Conservation (phyloP, 2,797 vertebrate species). For the Melanotaenia pygmaea region DNA sequence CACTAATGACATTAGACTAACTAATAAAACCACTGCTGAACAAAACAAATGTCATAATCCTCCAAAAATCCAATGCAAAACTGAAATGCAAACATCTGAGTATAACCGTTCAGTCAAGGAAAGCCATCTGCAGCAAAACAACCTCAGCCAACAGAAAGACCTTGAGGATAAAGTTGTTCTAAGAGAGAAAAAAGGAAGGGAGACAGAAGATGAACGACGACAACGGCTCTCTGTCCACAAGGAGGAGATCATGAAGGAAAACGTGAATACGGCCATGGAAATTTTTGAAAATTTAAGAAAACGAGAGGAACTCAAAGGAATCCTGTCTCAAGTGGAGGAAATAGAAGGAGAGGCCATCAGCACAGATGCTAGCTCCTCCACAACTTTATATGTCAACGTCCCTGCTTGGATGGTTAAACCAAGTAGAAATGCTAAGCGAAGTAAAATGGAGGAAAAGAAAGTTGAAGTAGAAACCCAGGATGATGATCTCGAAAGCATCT, state of each 20-base stretch:
- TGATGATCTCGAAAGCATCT: constrained; percentile 81
- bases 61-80: constrained; percentile 15
- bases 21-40: constrained; percentile 13
- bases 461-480: constrained; percentile 68
- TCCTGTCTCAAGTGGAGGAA: constrained; percentile 85
- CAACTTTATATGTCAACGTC: constrained; percentile 85
- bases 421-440: constrained; percentile 58
- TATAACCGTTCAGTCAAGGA: constrained; percentile 15
- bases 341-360: constrained; percentile 84
- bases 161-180: constrained; percentile 75
- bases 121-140: constrained; percentile 21
- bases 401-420: constrained; percentile 79
- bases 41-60: constrained; percentile 24
- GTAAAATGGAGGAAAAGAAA: constrained; percentile 67
- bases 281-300: constrained; percentile 87
- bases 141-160: constrained; percentile 23
- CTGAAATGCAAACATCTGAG: constrained; percentile 19
- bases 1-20: constrained; percentile 33
- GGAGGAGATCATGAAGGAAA: constrained; percentile 89
- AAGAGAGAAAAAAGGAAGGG: constrained; percentile 73
- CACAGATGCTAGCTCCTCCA: constrained; percentile 79
- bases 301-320: constrained; percentile 87
- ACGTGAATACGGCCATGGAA: constrained; percentile 84
- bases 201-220: constrained; percentile 83
- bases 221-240: constrained; percentile 88